Conservation (phyloP, 2,888 invertebrate genomes). For the Plagodis dolabraria region DNA sequence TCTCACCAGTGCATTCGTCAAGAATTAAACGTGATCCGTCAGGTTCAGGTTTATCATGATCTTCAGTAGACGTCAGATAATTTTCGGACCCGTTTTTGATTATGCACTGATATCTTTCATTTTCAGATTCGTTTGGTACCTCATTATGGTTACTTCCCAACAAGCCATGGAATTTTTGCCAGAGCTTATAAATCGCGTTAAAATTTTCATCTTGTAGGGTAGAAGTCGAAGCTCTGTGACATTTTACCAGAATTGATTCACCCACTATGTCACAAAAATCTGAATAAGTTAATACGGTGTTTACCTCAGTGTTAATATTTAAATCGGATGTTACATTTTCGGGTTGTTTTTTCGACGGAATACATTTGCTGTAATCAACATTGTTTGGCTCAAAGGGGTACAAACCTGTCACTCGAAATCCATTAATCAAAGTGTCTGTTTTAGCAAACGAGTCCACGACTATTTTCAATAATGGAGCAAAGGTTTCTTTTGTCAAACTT, state of each 20-base stretch:
- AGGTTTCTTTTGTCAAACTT: constrained; percentile 4
- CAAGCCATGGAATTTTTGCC: constrained; percentile 5
- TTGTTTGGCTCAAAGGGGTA: constrained; percentile 7
- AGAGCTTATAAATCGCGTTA: background rate
- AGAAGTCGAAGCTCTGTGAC: background rate
- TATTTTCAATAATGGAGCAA: constrained; percentile 4
- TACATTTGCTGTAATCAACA: constrained; percentile 7
- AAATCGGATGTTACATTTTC: background rate
- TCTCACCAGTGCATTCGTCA: no score
- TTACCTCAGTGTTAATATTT: background rate
- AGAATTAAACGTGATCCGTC: no score
- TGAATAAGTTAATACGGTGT: background rate
- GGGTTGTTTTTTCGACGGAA: background rate
- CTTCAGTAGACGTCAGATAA: background rate
- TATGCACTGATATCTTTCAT: background rate
- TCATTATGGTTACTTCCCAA: no score
- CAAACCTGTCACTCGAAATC: constrained; percentile 2
- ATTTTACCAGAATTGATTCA: background rate
- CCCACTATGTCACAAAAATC: constrained; percentile 2
- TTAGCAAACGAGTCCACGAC: background rate
- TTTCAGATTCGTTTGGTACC: background rate
- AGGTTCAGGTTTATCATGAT: no score
- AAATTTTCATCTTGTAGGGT: background rate
- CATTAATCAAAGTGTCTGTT: constrained; percentile 9
- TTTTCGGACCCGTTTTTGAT: background rate